Evolutionary conservation across 2,797 vertebrate species (phyloP).

Genomic region (Anabacerthia variegaticeps): DNA sequence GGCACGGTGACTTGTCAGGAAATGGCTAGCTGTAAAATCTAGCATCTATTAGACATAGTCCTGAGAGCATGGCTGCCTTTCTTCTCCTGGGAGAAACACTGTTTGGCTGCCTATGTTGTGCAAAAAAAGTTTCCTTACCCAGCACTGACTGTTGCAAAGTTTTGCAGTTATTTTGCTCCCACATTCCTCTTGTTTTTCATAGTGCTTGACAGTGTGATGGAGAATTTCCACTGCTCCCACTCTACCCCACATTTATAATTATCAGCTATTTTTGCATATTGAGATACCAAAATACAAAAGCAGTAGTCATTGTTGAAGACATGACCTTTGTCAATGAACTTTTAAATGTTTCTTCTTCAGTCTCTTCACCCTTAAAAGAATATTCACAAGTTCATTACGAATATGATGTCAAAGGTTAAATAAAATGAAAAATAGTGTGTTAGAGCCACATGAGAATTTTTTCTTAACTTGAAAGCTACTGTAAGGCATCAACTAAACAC

Average conservation of each 20-base stretch:
- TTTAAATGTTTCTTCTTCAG: conserved; percentile 57
- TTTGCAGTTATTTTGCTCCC: neutral
- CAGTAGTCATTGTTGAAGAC: conserved; percentile 51
- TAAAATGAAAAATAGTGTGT: conserved; percentile 63
- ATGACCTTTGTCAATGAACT: conserved; percentile 47
- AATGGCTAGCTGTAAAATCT: neutral
- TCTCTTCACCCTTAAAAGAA: conserved; percentile 62
- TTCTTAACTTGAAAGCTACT: conserved; percentile 66
- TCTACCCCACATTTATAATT: conserved; percentile 9
- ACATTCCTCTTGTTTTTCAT: neutral
- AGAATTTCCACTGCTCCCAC: conserved; percentile 8
- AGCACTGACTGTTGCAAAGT: neutral
- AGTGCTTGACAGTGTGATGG: conserved; percentile 1
- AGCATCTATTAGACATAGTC: neutral
- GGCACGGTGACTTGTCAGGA: neutral
- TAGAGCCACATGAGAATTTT: conserved; percentile 60
- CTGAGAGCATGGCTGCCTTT: neutral
- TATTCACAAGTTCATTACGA: conserved; percentile 55
- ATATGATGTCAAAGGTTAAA: conserved; percentile 69
- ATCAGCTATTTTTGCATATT: conserved; percentile 58
- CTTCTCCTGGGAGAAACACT: neutral
- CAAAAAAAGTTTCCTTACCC: neutral
- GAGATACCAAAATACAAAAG: conserved; percentile 53
- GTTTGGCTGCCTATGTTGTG: neutral
- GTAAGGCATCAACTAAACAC: conserved; percentile 40